Evolutionary conservation across 2,113 vertebrate species (phyloP).

Genomic region (Pelecanoides urinatrix): DNA sequence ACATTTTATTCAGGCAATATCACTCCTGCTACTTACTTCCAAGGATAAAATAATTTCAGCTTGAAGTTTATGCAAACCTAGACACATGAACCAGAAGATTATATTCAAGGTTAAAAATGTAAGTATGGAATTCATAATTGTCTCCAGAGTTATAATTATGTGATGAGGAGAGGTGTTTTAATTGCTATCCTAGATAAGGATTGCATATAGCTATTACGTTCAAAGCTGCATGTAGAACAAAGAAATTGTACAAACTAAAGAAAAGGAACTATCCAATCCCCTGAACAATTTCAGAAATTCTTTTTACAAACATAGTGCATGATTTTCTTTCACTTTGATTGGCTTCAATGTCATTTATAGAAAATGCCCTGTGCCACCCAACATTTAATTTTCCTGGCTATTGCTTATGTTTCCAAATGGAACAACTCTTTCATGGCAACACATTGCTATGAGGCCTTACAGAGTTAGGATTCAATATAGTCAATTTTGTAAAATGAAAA

Average conservation of each 20-base stretch:
- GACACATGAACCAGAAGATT: not conserved
- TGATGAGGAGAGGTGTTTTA: not conserved
- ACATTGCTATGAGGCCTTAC: not conserved
- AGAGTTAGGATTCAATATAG: not conserved
- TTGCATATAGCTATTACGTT: not conserved
- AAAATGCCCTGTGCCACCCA: not conserved
- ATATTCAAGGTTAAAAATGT: conserved; percentile 5
- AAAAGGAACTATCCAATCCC: not conserved
- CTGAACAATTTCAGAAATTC: not conserved
- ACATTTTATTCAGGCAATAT: not conserved
- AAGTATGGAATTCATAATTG: not conserved
- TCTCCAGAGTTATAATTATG: conserved; percentile 16
- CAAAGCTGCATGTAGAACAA: not conserved
- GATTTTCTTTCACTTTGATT: not conserved
- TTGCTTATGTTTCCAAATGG: not conserved
- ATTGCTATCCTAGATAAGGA: not conserved
- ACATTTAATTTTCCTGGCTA: not conserved
- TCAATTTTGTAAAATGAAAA: not conserved
- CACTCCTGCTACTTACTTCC: not conserved
- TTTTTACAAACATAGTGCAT: not conserved
- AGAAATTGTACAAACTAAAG: not conserved
- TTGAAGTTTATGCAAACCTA: not conserved
- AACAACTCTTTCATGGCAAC: not conserved
- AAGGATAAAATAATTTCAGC: not conserved
- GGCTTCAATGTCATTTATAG: not conserved